Evolutionary conservation across 2,888 invertebrate genomes (phyloP), one percentile per base, ranked within the genome.

Genomic region (Scrobipalpa atriplicella): DNA sequence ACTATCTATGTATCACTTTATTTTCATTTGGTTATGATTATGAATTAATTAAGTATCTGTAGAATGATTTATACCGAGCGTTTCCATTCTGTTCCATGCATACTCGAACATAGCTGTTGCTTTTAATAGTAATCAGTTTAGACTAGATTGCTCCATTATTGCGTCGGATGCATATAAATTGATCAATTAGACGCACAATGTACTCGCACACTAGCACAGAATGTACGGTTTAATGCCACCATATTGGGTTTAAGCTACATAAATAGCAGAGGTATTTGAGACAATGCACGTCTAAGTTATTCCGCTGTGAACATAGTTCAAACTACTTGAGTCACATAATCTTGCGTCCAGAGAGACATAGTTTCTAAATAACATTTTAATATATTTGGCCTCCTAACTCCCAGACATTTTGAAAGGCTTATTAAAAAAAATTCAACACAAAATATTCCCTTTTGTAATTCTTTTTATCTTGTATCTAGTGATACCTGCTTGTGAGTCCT

Each of bases 101-200:
- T 29, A 5, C 21, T 13, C 52, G 19, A 19, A 6, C 29, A 56
- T 56, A 10, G 54, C 29, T 56, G 54, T 21, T 56, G 54, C 58
- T 36, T 58, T 38, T 58, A 58, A 38, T 18, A 58, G 58, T 58
- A 58, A 58, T 58, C 58, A 58, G 58, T 58, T 58, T 58, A 36
- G 58, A 58, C 7, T 58, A 58, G 58, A 58, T 58, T 38, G 38
- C 58, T 58, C 58, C 58, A 58, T 58, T 58, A 58, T 38, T 58
- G 38, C 58, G 58, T 36, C 36, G 58, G 58, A 38, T 58, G 58
- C 58, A 58, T 58, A 58, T 58, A 58, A 58, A 58, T 58, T 58
- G 58, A 58, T 58, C 58, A 58, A 58, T 58, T 58, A 58, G 58
- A 58, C 16, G 11, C 58, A 58, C 58, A 38, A 58, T 58, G 58